Percentiles rank a stretch among this genome's conserved stretches.
phyloP scores from a whole-genome alignment of 1,140 invertebrate genomes.

The Aricia agestis region DNA sequence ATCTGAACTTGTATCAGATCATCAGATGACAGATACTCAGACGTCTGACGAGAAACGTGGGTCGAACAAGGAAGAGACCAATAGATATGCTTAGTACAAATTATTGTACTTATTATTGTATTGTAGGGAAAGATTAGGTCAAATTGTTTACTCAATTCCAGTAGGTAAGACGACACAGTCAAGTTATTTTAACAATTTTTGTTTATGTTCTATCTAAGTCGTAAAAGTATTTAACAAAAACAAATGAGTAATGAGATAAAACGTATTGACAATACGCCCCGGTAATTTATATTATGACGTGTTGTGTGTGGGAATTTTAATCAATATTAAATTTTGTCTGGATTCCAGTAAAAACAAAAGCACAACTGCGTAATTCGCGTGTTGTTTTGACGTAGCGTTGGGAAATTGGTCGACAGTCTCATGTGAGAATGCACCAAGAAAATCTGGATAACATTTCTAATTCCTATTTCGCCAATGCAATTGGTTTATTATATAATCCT shows the following conservation, averaged over 20 bases:
- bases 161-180: background rate
- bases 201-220: background rate
- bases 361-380: background rate
- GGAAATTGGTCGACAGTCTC: slow-evolving; percentile 8
- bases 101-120: too few relatives aligned
- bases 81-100: background rate
- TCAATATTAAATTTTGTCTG: background rate
- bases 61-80: background rate
- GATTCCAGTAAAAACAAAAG: background rate
- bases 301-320: background rate
- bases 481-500: too few relatives aligned
- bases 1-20: too few relatives aligned
- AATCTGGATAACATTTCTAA: background rate
- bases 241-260: background rate
- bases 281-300: background rate
- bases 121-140: background rate
- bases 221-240: background rate
- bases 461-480: too few relatives aligned
- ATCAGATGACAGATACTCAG: too few relatives aligned
- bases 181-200: background rate
- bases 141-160: background rate
- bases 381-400: slow-evolving; percentile 19
- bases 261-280: background rate
- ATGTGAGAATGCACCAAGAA: slow-evolving; percentile 9
- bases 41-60: background rate